Base-by-base conservation (phyloP, 2,888 invertebrate genomes). In the Drosophila phalerata region DNA sequence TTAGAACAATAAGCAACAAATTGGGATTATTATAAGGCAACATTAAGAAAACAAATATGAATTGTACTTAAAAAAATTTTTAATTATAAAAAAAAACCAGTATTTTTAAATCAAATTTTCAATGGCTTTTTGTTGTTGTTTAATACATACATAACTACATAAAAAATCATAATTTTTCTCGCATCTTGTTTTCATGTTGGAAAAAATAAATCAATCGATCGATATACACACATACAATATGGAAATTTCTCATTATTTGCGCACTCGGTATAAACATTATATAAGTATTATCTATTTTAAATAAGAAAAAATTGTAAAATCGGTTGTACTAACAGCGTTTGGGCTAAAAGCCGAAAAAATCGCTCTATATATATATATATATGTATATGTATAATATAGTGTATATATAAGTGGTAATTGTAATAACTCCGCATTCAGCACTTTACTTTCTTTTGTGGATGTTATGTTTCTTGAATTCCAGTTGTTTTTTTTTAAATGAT, bases 241-340 rank as follows among this genome's bases (percentile, higher is more conserved):
- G 79, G 60, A 55, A 60, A 56, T 56, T 43, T 45, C 34, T 32
- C 30, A 19, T 32, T 47, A 60, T 45, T 63, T 45, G 15, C 43
- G 34, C 56, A 56, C 22, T 43, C 43, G 30, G 32, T 45, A 56
- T 57, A 51, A 34, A 64, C 38, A 69, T 53, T 49, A 57, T 47
- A 45, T 40, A 55, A 47, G 45, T 61, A 72, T 66, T 62, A 51
- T 49, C 38, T 65, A 58, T 72, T 60, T 45, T 63, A 70, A 66
- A 61, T 53, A 77, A 72, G 45, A 64, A 75, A 69, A 73, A 43
- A 17, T 70, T 77, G 58, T 77, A 77, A 75, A 81, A 78, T 81
- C 72, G 71, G 71, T 75, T 79, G 68, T 81, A 81, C 79, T 78
- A 81, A 71, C 43, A 40, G 56, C 70, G 62, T 19, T 43, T 57